Evolutionary conservation across 2,888 invertebrate genomes (phyloP), one percentile per base, ranked within the genome.

Genomic region (Dicyrtomina minuta): DNA sequence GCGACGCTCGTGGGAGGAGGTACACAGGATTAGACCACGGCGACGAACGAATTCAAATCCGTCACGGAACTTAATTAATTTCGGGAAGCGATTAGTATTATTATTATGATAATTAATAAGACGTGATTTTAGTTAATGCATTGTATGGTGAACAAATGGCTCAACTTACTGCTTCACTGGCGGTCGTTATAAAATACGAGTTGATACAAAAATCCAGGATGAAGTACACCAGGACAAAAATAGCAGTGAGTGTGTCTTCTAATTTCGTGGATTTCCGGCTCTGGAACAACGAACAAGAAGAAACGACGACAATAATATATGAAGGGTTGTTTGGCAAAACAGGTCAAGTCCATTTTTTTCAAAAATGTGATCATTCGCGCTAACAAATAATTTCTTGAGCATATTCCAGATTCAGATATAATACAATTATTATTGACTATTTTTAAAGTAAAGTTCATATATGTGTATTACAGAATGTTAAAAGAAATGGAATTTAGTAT

Each of bases 1-100:
- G 12, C 66, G 44, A 1, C 58, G 44, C 17, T 66, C 66, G 22
- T 66, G 66, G n/a, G 66, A 56, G 3, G 66, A 27, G 13, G 43
- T 26, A 46, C 66, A 66, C 20, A 66, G 44, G 10, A 58, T 66
- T 1, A 66, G 33, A 20, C 66, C 66, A 22, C 46, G 41, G 20
- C 66, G 24, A 12, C 66, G 43, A 12, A 66, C 66, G 26, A 66
- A 66, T 17, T 66, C 66, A 46, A 58, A 66, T 2, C 66, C 66
- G 33, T 66, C 58, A 5, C 66, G 58, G 24, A 44, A 66, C 66
- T 66, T n/a, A 13, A 51, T 49, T 8, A 13, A 6, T 49, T 49
- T n/a, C 49, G 17, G 43, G 43, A 41, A 13, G 13, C 8, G 8
- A 12, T 41, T 12, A 41, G 43, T 8, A 41, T 41, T 41, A n/a